phyloP scores from a whole-genome alignment of 1,140 invertebrate species.

The Leptestheria dahalacensis region DNA sequence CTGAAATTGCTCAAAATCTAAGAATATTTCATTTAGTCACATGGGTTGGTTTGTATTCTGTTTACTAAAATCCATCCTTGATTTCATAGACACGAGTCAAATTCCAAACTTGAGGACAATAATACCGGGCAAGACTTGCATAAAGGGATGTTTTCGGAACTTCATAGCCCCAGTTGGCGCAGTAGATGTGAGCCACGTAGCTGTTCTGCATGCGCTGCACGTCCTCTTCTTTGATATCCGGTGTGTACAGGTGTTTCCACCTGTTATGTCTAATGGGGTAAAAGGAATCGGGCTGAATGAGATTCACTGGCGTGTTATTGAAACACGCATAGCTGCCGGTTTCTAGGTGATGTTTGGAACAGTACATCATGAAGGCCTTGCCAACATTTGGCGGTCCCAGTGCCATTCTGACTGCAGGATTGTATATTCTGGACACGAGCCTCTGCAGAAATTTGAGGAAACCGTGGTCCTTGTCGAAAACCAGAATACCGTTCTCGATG shows the following conservation, averaged over 20 bases:
- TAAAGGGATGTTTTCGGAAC: background rate
- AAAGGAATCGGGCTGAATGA: background rate
- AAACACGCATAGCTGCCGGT: background rate
- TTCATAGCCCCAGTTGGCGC: background rate
- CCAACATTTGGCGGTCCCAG: background rate
- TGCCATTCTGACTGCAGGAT: background rate
- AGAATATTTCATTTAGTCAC: too few relatives aligned
- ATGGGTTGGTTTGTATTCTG: too few relatives aligned
- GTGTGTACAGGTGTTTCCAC: too few relatives aligned
- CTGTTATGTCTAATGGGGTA: slow-evolving; percentile 3
- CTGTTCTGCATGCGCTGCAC: too few relatives aligned
- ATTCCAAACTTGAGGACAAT: background rate
- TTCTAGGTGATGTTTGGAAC: background rate
- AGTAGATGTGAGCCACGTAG: background rate
- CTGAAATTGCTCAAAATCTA: too few relatives aligned
- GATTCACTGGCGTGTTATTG: background rate
- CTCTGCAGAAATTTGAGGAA: background rate
- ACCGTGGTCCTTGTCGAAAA: background rate
- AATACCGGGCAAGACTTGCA: background rate
- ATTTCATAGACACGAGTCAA: too few relatives aligned
- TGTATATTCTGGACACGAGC: background rate
- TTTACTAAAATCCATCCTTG: too few relatives aligned
- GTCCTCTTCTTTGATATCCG: too few relatives aligned
- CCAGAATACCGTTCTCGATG: background rate
- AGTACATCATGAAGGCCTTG: background rate